These are phyloP conservation scores for Torymus auratus DNA, from an alignment of 2,888 invertebrate genomes.

Conservation along the genomic window DNA sequence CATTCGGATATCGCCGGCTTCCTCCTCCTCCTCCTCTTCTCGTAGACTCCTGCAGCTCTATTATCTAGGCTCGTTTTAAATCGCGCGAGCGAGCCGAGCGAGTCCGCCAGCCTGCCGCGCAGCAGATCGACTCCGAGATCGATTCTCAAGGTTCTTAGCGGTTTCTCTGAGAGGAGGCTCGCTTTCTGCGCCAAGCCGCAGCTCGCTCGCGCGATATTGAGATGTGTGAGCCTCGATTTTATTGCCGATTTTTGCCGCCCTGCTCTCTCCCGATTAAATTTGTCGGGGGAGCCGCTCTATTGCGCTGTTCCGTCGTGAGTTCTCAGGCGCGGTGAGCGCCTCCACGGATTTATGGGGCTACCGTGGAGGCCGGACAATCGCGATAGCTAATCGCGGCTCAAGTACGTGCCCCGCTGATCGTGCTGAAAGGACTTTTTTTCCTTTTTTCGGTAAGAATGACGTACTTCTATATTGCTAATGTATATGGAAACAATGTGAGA, in stretches of 20 bases:
- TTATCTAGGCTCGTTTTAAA: constrained; percentile 55
- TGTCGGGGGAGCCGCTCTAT: too few relatives aligned
- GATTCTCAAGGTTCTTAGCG: constrained; percentile 56
- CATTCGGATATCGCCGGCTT: constrained; percentile 49
- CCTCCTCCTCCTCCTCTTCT: constrained; percentile 37
- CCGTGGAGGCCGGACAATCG: too few relatives aligned
- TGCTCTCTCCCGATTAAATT: too few relatives aligned
- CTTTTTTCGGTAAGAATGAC: too few relatives aligned
- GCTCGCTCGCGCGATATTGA: background rate
- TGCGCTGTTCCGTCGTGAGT: too few relatives aligned
- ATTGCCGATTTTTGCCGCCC: background rate
- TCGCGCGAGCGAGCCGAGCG: constrained; percentile 38
- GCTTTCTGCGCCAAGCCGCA: background rate
- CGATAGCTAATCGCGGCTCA: too few relatives aligned
- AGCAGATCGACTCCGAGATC: constrained; percentile 45
- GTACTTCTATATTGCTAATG: too few relatives aligned
- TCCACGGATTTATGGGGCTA: too few relatives aligned
- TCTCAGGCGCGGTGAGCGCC: too few relatives aligned
- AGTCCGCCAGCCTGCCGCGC: constrained; percentile 27
- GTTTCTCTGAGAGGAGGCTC: constrained; percentile 30
- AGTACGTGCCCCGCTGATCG: too few relatives aligned
- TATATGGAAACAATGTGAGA: too few relatives aligned
- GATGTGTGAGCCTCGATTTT: constrained; percentile 25
- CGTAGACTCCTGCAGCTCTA: constrained; percentile 52
- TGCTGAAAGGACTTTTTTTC: too few relatives aligned